Base-by-base conservation (phyloP, 2,797 vertebrate genomes). In the Varecia variegata region DNA sequence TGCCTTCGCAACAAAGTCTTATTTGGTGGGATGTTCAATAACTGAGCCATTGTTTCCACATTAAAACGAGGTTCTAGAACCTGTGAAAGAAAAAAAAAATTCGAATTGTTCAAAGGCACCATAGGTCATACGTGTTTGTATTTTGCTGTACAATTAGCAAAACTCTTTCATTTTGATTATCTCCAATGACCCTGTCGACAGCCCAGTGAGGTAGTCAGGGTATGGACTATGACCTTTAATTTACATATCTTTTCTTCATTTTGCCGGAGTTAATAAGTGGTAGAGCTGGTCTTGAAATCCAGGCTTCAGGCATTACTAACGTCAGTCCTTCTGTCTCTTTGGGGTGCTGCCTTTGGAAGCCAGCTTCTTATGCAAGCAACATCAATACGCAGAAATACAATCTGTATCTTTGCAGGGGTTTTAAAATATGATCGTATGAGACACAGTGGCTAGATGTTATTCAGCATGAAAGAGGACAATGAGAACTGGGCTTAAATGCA, bases 31-130 rank as follows among this genome's bases (percentile, higher is more conserved):
- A 99, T 99, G 98, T 99, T 99, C 82, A 99, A 98, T 96, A 99
- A 97, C 98, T 99, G 98, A 3, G 99, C 99, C 99, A 99, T 99
- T 17, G 99, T 99, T 98, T 99, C 99, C 21, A 99, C 99, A 0
- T 99, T 99, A 98, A 99, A 99, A 85, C 99, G 99, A 25, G 99
- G 99, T 97, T 99, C 99, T 92, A 99, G 98, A 74, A 99, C 99
- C 99, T 99, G 87, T 21, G 27, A 58, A 84, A 91, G 62, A 21
- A 65, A 86, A 92, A 92, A 20, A 32, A 85, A 87, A 87, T 1
- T 18, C 50, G 45, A 62, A 50, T 25, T 23, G 52, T 58, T 67
- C 27, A 52, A 86, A 79, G 38, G 86, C 18, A 20, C 18, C 43
- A 27, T 0, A 30, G 30, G n/a, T 82, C 60, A 45, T 18, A n/a